Conservation (phyloP, 2,888 invertebrate genomes). For the Antitype chi region DNA sequence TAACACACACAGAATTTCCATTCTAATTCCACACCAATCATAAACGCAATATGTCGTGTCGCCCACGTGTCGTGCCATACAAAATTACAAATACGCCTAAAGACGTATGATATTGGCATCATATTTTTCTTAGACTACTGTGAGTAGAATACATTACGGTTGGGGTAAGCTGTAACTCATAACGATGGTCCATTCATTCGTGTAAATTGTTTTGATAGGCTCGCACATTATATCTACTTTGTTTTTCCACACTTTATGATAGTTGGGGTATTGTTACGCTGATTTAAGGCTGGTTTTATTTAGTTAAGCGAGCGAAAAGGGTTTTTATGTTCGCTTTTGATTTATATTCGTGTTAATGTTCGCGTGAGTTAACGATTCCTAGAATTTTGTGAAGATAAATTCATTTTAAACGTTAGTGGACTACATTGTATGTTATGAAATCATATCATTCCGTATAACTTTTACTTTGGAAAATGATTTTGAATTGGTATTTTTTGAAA, state of each 20-base stretch:
- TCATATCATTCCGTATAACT: neutral
- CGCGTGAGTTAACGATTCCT: neutral
- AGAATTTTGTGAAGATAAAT: neutral
- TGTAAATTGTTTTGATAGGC: conserved; percentile 62
- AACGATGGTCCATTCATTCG: conserved; percentile 54
- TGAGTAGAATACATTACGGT: conserved; percentile 60
- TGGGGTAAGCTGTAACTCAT: conserved; percentile 31
- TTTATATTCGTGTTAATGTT: conserved; percentile 41
- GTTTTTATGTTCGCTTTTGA: conserved; percentile 24
- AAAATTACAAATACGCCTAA: conserved; percentile 41
- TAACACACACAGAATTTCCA: neutral
- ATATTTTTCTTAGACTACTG: conserved; percentile 59
- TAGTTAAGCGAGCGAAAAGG: conserved; percentile 41
- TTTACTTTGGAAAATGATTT: neutral
- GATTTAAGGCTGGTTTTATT: conserved; percentile 52
- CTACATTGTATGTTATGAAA: neutral
- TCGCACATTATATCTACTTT: conserved; percentile 38
- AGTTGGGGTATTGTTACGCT: conserved; percentile 34
- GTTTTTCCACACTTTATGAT: conserved; percentile 52
- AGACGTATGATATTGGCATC: conserved; percentile 56
- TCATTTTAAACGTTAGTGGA: neutral
- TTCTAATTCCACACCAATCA: no score
- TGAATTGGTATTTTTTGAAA: neutral
- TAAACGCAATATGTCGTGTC: neutral
- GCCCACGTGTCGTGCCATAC: conserved; percentile 17